phyloP scores from a whole-genome alignment of 2,797 vertebrate species.

The Galaxias olidus region DNA sequence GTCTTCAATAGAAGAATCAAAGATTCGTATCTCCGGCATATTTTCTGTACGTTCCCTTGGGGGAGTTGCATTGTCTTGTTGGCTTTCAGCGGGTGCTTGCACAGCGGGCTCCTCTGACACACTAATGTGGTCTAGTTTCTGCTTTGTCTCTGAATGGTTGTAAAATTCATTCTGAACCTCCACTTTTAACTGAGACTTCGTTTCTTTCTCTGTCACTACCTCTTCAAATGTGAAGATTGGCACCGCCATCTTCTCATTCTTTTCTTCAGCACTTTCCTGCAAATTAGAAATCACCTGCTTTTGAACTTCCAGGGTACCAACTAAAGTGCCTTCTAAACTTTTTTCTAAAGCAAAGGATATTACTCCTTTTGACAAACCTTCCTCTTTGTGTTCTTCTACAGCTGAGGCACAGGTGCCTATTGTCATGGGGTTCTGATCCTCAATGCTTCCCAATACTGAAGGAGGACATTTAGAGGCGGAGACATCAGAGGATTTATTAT shows the following conservation, averaged over 20 bases:
- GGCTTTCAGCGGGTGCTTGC: conserved; percentile 34
- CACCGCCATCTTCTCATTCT: conserved; percentile 10
- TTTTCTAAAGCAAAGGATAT: conserved; percentile 18
- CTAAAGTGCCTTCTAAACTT: conserved; percentile 19
- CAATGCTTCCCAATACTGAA: conserved; percentile 31
- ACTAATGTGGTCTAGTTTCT: conserved; percentile 12
- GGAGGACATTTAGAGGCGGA: conserved; percentile 2
- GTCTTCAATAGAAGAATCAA: conserved; percentile 46
- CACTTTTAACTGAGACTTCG: conserved; percentile 6
- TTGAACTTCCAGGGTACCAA: conserved; percentile 29
- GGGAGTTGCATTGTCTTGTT: conserved; percentile 34
- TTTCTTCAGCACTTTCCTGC: conserved; percentile 23
- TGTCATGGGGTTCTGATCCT: conserved; percentile 13
- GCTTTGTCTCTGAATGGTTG: conserved; percentile 27
- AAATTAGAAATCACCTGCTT: conserved; percentile 16
- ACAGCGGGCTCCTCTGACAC: conserved; percentile 35
- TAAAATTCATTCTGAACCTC: conserved; percentile 37
- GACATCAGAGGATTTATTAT: too few relatives aligned
- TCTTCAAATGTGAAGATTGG: conserved; percentile 13
- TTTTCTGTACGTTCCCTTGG: conserved; percentile 39
- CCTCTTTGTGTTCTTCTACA: conserved; percentile 18
- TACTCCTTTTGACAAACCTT: conserved; percentile 25
- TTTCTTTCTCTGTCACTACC: conserved; percentile 28
- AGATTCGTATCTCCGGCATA: conserved; percentile 60
- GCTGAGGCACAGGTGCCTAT: conserved; percentile 22